Conservation (phyloP, 2,113 vertebrate genomes). For the Boulengerochromis microlepis region DNA sequence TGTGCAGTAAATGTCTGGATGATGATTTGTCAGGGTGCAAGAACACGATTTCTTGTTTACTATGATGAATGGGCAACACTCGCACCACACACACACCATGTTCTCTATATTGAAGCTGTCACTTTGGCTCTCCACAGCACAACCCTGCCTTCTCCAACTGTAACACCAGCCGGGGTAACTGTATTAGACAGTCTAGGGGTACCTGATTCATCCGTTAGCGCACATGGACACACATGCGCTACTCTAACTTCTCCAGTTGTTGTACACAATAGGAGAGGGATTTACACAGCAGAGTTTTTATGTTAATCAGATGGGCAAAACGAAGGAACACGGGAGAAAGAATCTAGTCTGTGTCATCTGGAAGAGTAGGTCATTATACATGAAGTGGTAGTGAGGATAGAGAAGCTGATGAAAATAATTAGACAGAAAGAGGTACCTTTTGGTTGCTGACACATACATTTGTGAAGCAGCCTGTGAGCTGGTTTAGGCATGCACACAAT, state of each 20-base stretch:
- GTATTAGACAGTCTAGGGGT: constrained; percentile 18
- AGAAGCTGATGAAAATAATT: constrained; percentile 58
- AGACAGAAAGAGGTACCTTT: constrained; percentile 34
- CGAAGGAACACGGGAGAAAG: constrained; percentile 18
- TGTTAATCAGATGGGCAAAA: constrained; percentile 51
- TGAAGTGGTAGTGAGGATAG: constrained; percentile 52
- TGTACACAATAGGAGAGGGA: constrained; percentile 30
- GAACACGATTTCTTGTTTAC: constrained; percentile 66
- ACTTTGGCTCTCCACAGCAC: constrained; percentile 47
- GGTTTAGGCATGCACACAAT: neutral
- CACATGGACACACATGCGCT: neutral
- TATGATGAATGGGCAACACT: constrained; percentile 71
- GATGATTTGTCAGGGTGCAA: constrained; percentile 65
- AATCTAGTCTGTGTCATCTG: constrained; percentile 68
- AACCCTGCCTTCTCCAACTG: constrained; percentile 31
- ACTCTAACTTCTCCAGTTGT: constrained; percentile 16
- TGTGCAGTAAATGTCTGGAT: constrained; percentile 51
- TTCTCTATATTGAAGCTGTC: constrained; percentile 62
- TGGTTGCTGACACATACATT: constrained; percentile 12
- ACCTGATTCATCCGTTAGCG: constrained; percentile 7
- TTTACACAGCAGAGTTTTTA: constrained; percentile 59
- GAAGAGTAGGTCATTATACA: constrained; percentile 67
- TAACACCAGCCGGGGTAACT: constrained; percentile 36
- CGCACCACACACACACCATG: constrained; percentile 27
- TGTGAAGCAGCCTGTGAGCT: neutral